Base-by-base conservation (phyloP, 2,113 vertebrate genomes). In the Calyptomena viridis region DNA sequence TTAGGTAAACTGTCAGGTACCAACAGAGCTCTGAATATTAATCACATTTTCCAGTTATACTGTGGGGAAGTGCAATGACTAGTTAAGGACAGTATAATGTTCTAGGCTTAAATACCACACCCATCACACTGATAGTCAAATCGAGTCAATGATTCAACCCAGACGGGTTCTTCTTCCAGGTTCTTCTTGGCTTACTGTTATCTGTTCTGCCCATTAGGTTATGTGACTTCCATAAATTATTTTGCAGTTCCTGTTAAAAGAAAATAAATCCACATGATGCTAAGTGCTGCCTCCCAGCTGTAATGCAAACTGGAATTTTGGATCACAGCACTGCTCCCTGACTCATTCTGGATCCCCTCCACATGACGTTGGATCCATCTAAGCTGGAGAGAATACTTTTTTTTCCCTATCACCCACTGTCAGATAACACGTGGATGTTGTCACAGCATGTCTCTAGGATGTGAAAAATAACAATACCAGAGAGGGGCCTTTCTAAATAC, bases 281-380 rank as follows among this genome's bases (percentile, higher is more conserved):
- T 95, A 83, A 94, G 85, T 58, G 73, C 52, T 92, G 69, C 91
- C 69, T 94, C 89, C 74, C 94, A 91, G 92, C 87, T 95, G 84
- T 87, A 96, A 93, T 2, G 22, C 94, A 96, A 94, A 90, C 63
- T 95, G 92, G 94, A 96, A 95, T 96, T 93, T 95, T 96, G 96
- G 94, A 96, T 33, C 44, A 81, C 40, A 75, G 68, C 7, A 2
- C 80, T 81, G 76, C 73, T 92, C 72, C 81, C 95, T 97, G 95
- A 95, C 90, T 96, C 95, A 94, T 95, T 67, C 88, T 96, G 95
- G 94, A 96, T 91, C 50, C 59, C 24, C 83, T 97, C 90, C 90
- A 96, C 72, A 39, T 91, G 90, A 94, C 39, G 86, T 9, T 92
- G 62, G 90, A 92, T 87, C 52, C 53, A 37, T 87, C 44, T 84